Evolutionary conservation across 2,113 vertebrate species (phyloP), one percentile per base, ranked within the genome.

Genomic region (Percopsis transmontana): DNA sequence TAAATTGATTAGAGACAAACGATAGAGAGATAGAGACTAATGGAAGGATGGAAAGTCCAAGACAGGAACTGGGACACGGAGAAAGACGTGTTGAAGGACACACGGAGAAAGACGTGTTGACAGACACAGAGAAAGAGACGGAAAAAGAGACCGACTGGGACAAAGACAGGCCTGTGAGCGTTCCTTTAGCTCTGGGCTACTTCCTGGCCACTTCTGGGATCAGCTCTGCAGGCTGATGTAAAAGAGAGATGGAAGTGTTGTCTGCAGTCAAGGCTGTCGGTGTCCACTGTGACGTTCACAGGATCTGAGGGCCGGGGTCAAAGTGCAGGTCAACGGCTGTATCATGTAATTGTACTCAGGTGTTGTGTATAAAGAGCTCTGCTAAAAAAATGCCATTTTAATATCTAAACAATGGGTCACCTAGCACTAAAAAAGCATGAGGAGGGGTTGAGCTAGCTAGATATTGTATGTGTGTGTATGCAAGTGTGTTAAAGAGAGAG

Each of bases 141-240:
- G 48, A 51, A 2, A 51, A 19, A 18, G n/a, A 50, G 47, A 16
- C 16, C 9, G 8, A 18, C 48, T 3, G 48, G n/a, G n/a, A n/a
- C n/a, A n/a, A n/a, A 7, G 27, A 33, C 27, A 33, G 27, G 27
- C 27, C 27, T 33, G 27, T 7, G 27, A 33, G 27, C 27, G 27
- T 33, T 7, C 27, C 27, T 4, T 66, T 51, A 70, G 69, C 58
- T 74, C 8, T 54, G 40, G 63, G 64, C 44, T 7, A 78, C 69
- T 83, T 80, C 79, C 55, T 62, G 47, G 48, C 13, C 8, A n/a
- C 62, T 60, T 55, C 62, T 80, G 58, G 62, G 71, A 76, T 77
- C 44, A 19, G 39, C 51, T 73, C 10, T 53, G 16, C 44, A 41
- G 27, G 58, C 16, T 27, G 27, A 73, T 77, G 51, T 51, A 72